Base-by-base conservation (phyloP, 2,888 invertebrate species). In the Acheta domesticus region DNA sequence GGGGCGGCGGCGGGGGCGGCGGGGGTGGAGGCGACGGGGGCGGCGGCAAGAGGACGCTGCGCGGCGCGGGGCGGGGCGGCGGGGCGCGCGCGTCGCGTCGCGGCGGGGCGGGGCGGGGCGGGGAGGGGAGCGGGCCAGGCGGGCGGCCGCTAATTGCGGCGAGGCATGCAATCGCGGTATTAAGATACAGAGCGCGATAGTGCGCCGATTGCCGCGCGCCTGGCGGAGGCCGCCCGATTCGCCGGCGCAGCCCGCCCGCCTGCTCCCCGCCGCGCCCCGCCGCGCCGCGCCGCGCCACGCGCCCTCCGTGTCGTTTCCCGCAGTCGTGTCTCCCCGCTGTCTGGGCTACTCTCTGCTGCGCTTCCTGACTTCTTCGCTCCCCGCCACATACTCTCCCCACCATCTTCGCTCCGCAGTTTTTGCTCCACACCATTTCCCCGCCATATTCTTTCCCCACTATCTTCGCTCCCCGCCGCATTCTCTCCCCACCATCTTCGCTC, bases 171-270 rank as follows among this genome's bases (percentile, higher is more conserved):
- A 62, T 3, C 14, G 62, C 62, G 62, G 16, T 62, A 62, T 62
- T 62, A 62, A 62, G 62, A 62, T 62, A 62, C 62, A 62, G 62
- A n/a, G 16, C 62, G 62, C 62, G 62, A 62, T 62, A 62, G 62
- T 14, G n/a, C 62, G 16, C 16, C 62, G 62, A 62, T 62, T n/a
- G 62, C 62, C 14, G 62, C 62, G 62, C 62, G 16, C 62, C 62
- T 62, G 16, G 62, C 62, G 62, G 62, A 1, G 62, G 16, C n/a
- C 62, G 62, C 62, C 62, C 62, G 62, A n/a, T 62, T 62, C 62
- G n/a, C 62, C n/a, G 62, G 36, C 62, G 16, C n/a, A 11, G 4
- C n/a, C 16, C n/a, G 1, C 16, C n/a, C 62, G n/a, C 16, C 62
- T 19, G 62, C 62, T 3, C 14, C 62, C 14, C n/a, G 62, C 16